A percentile compares a stretch with the other conserved stretches of the same genome.
Conservation (phyloP, 2,888 invertebrate genomes). For the Aspidiotus destructor region DNA sequence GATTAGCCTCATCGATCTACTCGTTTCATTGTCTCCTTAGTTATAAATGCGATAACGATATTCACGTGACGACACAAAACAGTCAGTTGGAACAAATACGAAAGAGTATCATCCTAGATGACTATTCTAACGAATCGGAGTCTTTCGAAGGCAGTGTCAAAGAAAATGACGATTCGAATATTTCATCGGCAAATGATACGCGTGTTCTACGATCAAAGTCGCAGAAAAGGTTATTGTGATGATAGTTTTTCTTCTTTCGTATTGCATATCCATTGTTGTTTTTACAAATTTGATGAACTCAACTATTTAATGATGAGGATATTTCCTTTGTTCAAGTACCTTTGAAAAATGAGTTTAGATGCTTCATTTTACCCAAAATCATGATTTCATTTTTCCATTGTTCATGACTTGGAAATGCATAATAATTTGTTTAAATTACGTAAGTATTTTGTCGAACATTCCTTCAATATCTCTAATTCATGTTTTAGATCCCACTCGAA, state of each 20-base stretch:
- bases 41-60: slow-evolving; percentile 34
- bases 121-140: slow-evolving; percentile 21
- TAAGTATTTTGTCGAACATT: not conserved
- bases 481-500: slow-evolving; percentile 38
- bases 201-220: slow-evolving; percentile 27
- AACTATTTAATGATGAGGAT: too few species aligned
- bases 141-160: slow-evolving; percentile 9
- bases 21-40: slow-evolving; percentile 17
- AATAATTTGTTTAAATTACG: too few species aligned
- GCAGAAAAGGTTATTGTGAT: slow-evolving; percentile 19
- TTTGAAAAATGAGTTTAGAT: too few species aligned
- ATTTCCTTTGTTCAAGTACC: too few species aligned
- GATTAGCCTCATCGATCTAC: too few species aligned
- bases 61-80: slow-evolving; percentile 31
- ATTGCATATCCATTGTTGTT: not conserved
- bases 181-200: slow-evolving; percentile 20
- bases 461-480: not conserved
- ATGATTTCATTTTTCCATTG: too few species aligned
- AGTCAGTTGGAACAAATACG: slow-evolving; percentile 33
- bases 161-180: slow-evolving; percentile 27
- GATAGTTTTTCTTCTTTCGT: not conserved
- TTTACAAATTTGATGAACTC: too few species aligned
- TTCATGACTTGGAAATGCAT: too few species aligned
- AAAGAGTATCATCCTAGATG: slow-evolving; percentile 30
- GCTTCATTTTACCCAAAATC: too few species aligned